Evolutionary conservation across 2,888 invertebrate species (phyloP), one percentile per base, ranked within the genome.

Genomic region (Tromatobia lineatoria): DNA sequence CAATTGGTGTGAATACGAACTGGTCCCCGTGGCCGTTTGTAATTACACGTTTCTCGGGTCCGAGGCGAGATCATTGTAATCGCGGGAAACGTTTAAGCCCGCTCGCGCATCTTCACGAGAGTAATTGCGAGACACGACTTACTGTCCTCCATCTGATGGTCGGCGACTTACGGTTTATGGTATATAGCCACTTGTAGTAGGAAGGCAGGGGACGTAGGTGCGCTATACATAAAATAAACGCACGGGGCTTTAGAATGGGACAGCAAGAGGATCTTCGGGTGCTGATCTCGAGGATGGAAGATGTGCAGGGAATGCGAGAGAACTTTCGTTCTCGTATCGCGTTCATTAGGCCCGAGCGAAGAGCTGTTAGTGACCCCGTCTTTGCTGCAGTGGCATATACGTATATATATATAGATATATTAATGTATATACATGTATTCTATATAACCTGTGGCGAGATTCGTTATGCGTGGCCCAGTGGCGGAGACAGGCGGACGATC

Each of bases 261-360:
- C n/a, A 50, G 57, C n/a, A 61, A 23, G 54, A 66, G 69, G 59
- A 69, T 61, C 80, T 50, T 15, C 67, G 50, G 70, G 50, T 50
- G 59, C 47, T 15, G 69, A 69, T 69, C 57, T 29, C 34, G 29
- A 34, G 45, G 77, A 69, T 45, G 69, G 54, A 66, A 42, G 66
- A 73, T 61, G 66, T n/a, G 25, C 54, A 59, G 82, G 64, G 79
- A 80, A 76, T 76, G 79, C 75, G 83, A 79, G 76, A 83, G 70
- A 73, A 83, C 83, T 80, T 83, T 83, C 77, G 69, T 80, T 77
- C 80, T 83, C 83, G 73, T 67, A 80, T 80, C 80, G 67, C 73
- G 80, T 69, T 83, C 83, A 66, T 83, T 80, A 80, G 76, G 38
- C 80, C 67, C 57, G 45, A 67, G 45, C 45, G 47, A 8, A 64